These are phyloP conservation scores for Hypanus sabinus DNA, from an alignment of 2,113 vertebrate genomes.

Conservation along the genomic window DNA sequence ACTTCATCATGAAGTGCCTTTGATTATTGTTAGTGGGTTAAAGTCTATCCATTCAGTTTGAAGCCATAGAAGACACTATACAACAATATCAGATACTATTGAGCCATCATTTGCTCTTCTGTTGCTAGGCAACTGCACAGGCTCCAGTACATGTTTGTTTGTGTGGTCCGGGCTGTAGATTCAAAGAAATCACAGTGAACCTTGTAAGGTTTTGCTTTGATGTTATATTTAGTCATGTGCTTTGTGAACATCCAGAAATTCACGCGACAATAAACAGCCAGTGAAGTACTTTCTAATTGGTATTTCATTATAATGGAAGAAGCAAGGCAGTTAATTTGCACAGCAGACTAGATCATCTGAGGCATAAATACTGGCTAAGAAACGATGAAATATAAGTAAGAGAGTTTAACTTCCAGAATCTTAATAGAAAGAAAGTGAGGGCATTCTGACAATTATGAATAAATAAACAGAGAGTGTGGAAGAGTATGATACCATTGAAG, in stretches of 20 bases:
- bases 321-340: too few relatives aligned
- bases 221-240: neutral
- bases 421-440: neutral
- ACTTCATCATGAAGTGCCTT: neutral
- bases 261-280: neutral
- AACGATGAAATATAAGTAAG: too few relatives aligned
- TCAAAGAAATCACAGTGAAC: neutral
- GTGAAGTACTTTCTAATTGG: too few relatives aligned
- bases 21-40: conserved; percentile 4
- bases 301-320: too few relatives aligned
- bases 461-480: neutral
- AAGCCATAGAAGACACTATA: neutral
- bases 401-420: neutral
- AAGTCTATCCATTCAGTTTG: neutral
- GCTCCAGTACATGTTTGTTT: neutral
- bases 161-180: neutral
- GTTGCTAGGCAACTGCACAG: conserved; percentile 19
- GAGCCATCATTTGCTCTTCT: neutral
- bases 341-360: too few relatives aligned
- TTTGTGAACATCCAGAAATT: neutral
- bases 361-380: too few relatives aligned
- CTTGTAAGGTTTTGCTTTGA: conserved; percentile 24
- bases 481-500: neutral
- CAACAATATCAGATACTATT: neutral
- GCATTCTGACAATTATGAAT: neutral